Evolutionary conservation across 2,113 vertebrate species (phyloP), one percentile per base, ranked within the genome.

Genomic region (Pipa parva): DNA sequence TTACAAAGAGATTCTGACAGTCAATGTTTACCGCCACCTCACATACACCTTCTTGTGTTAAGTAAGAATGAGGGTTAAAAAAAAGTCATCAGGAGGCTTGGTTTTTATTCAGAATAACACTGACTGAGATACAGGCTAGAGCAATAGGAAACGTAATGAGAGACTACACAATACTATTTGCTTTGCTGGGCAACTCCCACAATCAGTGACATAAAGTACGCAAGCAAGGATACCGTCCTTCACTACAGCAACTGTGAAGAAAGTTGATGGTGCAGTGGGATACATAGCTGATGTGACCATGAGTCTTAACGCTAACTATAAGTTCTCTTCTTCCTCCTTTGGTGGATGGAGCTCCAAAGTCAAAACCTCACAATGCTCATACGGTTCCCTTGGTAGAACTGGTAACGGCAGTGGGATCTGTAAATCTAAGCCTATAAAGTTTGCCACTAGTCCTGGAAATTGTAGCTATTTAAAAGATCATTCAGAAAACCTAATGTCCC

Each of bases 151-250:
- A 81, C 76, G 72, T 78, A 88, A 80, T 71, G 39, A 72, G 45
- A 72, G 88, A 88, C n/a, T 84, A 89, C 85, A 87, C 59, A 80
- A n/a, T n/a, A n/a, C 83, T 82, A 81, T 84, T 77, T 81, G 84
- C 83, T 80, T 84, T 81, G 78, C 83, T 85, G 81, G 86, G 88
- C 71, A 83, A 90, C 88, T 88, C 89, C 89, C 89, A 88, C 85
- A 79, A 74, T 77, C 74, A 76, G 87, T 82, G 80, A 83, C 87
- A 88, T 89, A 90, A 88, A 90, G 85, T 73, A 73, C 76, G 81
- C 74, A 39, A 81, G 68, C 77, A 51, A 61, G 45, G 33, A 54
- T 49, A 31, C 48, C 8, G 22, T 78, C 73, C 24, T 33, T 54
- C 7, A 4, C 60, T 71, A 74, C 79, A 59, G n/a, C n/a, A n/a